These are phyloP conservation scores for Xenentodon cancila DNA, from an alignment of 2,797 vertebrate genomes.

Conservation along the genomic window DNA sequence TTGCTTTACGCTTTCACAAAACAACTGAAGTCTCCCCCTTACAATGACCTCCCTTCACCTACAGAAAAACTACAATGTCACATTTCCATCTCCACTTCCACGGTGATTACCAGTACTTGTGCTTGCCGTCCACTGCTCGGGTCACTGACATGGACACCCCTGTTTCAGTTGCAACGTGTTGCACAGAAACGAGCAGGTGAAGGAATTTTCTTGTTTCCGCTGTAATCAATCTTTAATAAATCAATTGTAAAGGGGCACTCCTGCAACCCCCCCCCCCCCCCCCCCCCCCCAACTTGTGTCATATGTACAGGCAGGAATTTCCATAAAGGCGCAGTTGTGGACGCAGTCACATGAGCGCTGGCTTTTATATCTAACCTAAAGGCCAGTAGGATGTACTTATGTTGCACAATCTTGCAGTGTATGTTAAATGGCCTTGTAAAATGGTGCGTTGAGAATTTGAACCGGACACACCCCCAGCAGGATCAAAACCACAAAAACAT, in stretches of 20 bases:
- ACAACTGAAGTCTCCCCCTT: constrained; percentile 7
- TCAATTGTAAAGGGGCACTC: not conserved
- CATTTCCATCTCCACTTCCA: too few relatives aligned
- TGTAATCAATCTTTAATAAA: too few relatives aligned
- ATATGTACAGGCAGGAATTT: constrained; percentile 9
- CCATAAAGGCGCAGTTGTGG: constrained; percentile 9
- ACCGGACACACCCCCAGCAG: not conserved
- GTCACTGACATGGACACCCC: too few relatives aligned
- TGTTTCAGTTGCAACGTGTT: too few relatives aligned
- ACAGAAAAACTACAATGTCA: too few relatives aligned
- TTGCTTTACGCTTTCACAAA: constrained; percentile 26
- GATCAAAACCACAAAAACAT: too few relatives aligned
- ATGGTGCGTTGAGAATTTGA: constrained; percentile 5
- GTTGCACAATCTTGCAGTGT: constrained; percentile 20
- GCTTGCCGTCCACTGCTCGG: too few relatives aligned
- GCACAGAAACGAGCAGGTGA: too few relatives aligned
- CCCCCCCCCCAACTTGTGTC: not conserved
- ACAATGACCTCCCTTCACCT: too few relatives aligned
- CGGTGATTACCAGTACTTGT: too few relatives aligned
- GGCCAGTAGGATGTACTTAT: constrained; percentile 8
- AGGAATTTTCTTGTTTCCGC: too few relatives aligned
- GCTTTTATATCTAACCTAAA: constrained; percentile 17
- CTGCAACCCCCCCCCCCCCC: not conserved
- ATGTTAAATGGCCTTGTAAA: constrained; percentile 33
- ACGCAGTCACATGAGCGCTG: constrained; percentile 26